Conservation (phyloP, 2,797 vertebrate genomes). For the Cirrhinus molitorella region DNA sequence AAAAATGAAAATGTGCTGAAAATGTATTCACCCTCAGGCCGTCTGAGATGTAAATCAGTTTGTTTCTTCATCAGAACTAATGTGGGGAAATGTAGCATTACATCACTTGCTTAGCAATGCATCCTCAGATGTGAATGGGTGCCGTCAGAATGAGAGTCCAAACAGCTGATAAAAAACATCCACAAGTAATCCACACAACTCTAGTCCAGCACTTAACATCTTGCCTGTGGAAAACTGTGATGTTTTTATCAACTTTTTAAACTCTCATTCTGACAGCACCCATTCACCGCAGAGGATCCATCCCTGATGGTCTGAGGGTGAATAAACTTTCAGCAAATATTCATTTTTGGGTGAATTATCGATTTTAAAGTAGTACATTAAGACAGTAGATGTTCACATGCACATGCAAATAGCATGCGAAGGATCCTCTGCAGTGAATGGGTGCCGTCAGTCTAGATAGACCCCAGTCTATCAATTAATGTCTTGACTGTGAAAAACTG, state of each 20-base stretch:
- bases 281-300: too few relatives aligned
- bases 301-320: too few relatives aligned
- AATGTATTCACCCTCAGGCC: not conserved
- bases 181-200: too few relatives aligned
- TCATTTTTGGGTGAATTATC: too few relatives aligned
- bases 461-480: too few relatives aligned
- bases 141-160: not conserved
- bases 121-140: not conserved
- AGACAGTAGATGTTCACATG: too few relatives aligned
- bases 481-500: not conserved
- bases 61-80: not conserved
- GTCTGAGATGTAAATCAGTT: not conserved
- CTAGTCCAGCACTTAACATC: not conserved
- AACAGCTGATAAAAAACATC: not conserved
- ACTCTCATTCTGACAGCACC: too few relatives aligned
- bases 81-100: not conserved
- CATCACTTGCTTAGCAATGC: not conserved
- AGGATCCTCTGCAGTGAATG: too few relatives aligned
- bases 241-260: not conserved
- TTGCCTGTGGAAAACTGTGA: not conserved
- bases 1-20: not conserved
- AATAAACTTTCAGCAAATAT: too few relatives aligned
- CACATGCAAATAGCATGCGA: too few relatives aligned
- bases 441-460: too few relatives aligned
- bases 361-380: too few relatives aligned